A percentile compares a stretch with the other conserved stretches of the same genome.
phyloP scores from a whole-genome alignment of 2,888 invertebrate species.

The Aphodius granarius region DNA sequence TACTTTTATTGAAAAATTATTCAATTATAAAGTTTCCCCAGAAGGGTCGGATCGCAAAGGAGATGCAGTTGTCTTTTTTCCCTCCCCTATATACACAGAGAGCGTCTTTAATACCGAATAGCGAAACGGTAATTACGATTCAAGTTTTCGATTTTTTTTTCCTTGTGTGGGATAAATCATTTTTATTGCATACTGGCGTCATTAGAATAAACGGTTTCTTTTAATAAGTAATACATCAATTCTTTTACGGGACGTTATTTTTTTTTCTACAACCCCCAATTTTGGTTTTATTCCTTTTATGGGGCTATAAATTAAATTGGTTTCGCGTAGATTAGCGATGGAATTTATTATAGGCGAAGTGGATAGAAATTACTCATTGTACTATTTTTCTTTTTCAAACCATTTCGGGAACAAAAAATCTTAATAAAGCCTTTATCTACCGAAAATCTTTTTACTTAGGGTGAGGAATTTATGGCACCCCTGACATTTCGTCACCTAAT shows the following conservation, averaged over 20 bases:
- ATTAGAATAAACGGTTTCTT: neutral
- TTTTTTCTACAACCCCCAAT: neutral
- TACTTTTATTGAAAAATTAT: constrained; percentile 18
- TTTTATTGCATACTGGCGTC: neutral
- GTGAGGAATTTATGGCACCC: neutral
- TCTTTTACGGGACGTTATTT: neutral
- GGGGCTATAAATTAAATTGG: neutral
- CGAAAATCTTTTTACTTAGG: too few species aligned
- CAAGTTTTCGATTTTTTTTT: neutral
- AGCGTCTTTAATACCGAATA: neutral
- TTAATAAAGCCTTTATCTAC: too few species aligned
- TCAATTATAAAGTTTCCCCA: constrained; percentile 16
- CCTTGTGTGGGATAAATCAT: neutral
- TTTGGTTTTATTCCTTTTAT: neutral
- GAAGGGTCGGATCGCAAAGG: constrained; percentile 12
- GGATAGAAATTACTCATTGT: too few species aligned
- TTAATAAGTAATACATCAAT: neutral
- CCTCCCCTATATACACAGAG: neutral
- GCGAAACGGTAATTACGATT: neutral
- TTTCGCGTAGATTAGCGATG: neutral
- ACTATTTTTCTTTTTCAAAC: too few species aligned
- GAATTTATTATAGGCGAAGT: neutral
- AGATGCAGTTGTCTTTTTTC: neutral
- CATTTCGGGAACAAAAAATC: too few species aligned
- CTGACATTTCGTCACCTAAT: neutral